Percentiles rank a stretch among this genome's conserved stretches.
These are phyloP conservation scores for Phengaris arion DNA, from an alignment of 2,888 invertebrate species.

Conservation along the genomic window DNA sequence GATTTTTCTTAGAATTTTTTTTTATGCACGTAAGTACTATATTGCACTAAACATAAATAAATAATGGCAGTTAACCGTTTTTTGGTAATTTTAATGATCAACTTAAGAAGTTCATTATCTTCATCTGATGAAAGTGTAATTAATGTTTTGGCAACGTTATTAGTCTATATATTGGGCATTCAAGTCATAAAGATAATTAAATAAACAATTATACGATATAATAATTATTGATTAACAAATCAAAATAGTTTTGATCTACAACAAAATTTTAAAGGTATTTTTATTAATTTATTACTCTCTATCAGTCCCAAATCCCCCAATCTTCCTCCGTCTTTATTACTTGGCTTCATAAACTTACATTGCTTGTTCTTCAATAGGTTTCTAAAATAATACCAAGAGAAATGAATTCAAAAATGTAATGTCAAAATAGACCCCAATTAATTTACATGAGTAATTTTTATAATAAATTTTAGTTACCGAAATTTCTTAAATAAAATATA, in stretches of 20 bases:
- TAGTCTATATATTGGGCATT: background rate
- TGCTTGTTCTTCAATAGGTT: background rate
- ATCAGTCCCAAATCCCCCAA: too few species aligned
- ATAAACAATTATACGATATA: too few species aligned
- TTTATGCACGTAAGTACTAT: slow-evolving; percentile 15
- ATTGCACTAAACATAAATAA: background rate
- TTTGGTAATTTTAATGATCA: background rate
- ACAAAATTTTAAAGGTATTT: background rate
- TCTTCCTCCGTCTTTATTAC: background rate
- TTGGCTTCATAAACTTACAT: background rate
- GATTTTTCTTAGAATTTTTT: slow-evolving; percentile 13
- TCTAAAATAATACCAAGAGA: background rate
- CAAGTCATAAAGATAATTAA: background rate
- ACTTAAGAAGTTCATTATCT: background rate
- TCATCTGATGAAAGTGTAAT: background rate
- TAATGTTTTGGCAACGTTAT: slow-evolving; percentile 9
- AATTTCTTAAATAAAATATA: background rate
- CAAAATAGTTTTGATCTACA: background rate
- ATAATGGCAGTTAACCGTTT: background rate
- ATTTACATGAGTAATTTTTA: background rate
- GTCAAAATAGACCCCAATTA: background rate
- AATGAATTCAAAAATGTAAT: background rate
- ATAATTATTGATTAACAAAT: background rate
- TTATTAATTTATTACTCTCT: too few species aligned
- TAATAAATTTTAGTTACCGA: background rate